These are phyloP conservation scores for Pseudomugil tenellus DNA, from an alignment of 2,797 vertebrate species.

Conservation along the genomic window DNA sequence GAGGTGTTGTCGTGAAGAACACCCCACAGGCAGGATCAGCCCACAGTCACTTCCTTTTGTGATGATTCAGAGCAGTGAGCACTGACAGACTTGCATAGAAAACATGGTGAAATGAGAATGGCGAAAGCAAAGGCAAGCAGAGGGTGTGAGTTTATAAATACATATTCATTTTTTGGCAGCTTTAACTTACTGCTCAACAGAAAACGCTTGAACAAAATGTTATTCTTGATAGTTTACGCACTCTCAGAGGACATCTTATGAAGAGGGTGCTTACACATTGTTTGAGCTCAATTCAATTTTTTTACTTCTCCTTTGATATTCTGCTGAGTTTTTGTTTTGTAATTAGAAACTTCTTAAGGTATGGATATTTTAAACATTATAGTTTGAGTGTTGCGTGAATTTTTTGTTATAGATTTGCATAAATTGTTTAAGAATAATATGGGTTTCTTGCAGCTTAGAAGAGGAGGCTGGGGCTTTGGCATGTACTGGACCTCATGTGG, in stretches of 20 bases:
- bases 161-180: neutral
- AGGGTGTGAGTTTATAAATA: neutral
- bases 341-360: too few species aligned
- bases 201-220: neutral
- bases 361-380: too few species aligned
- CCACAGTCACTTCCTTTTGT: conserved; percentile 40
- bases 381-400: neutral
- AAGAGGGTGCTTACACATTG: conserved; percentile 31
- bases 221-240: conserved; percentile 1
- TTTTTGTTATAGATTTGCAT: neutral
- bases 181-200: neutral
- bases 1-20: conserved; percentile 51
- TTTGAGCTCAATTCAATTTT: neutral
- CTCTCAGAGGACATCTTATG: conserved; percentile 1
- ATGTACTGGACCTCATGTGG: neutral
- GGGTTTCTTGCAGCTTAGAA: neutral
- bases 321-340: too few species aligned
- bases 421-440: neutral
- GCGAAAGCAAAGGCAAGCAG: conserved; percentile 1
- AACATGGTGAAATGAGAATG: conserved; percentile 12
- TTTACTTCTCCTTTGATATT: too few species aligned
- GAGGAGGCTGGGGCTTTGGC: too few species aligned
- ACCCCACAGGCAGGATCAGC: conserved; percentile 53
- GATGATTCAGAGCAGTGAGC: conserved; percentile 16
- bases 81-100: conserved; percentile 15